A percentile compares a stretch with the other conserved stretches of the same genome.
phyloP scores from a whole-genome alignment of 2,888 invertebrate species.

The Lacanobia oleracea region DNA sequence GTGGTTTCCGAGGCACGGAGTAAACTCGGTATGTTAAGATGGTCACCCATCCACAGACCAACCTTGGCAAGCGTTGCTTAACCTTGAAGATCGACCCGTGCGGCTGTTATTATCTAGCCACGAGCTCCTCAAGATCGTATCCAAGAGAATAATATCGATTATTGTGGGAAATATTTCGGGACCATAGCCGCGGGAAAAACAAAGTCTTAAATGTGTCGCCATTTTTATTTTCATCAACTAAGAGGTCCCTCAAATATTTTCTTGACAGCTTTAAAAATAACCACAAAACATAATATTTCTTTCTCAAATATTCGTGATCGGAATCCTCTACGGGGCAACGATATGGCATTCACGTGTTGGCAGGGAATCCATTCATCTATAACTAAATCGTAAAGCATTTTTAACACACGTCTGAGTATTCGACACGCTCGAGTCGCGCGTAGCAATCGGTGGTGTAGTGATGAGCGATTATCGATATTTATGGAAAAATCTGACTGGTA shows the following conservation, averaged over 20 bases:
- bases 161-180: too few species aligned
- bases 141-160: too few species aligned
- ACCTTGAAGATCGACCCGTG: too few species aligned
- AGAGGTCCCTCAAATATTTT: slow-evolving; percentile 10
- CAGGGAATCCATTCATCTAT: slow-evolving; percentile 45
- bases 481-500: too few species aligned
- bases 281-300: slow-evolving; percentile 50
- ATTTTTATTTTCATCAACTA: slow-evolving; percentile 11
- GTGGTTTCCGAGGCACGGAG: too few species aligned
- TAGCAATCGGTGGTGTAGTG: slow-evolving; percentile 29
- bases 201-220: neutral
- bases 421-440: slow-evolving; percentile 40
- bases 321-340: slow-evolving; percentile 33
- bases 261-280: neutral
- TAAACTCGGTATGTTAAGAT: too few species aligned
- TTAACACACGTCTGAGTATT: slow-evolving; percentile 49
- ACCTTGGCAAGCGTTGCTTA: too few species aligned
- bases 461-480: slow-evolving; percentile 18
- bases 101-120: too few species aligned
- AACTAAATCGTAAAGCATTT: slow-evolving; percentile 55
- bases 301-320: slow-evolving; percentile 33
- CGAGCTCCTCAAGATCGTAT: too few species aligned
- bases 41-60: too few species aligned
- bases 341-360: slow-evolving; percentile 41
- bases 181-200: neutral